Evolutionary conservation across 2,797 vertebrate species (phyloP).

Genomic region (Acrossocheilus fasciatus): DNA sequence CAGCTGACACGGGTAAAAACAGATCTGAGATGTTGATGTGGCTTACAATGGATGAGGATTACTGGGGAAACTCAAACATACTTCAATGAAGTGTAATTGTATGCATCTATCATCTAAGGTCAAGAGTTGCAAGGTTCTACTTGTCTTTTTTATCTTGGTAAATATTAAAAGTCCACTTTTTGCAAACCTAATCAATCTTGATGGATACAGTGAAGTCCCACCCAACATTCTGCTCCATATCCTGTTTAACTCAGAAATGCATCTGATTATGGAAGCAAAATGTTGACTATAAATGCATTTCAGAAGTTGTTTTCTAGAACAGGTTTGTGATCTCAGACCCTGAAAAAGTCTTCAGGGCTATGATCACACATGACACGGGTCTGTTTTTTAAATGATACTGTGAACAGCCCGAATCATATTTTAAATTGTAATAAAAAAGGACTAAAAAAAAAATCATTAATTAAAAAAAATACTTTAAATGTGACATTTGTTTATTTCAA

Average conservation of each 20-base stretch:
- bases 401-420: not conserved
- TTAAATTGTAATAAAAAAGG: not conserved
- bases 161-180: not conserved
- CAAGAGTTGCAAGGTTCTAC: not conserved
- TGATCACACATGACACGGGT: not conserved
- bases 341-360: not conserved
- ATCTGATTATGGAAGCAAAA: not conserved
- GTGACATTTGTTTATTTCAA: not conserved
- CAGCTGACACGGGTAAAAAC: not conserved
- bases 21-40: constrained; percentile 5
- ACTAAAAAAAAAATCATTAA: not conserved
- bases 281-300: not conserved
- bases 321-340: not conserved
- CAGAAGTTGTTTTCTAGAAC: not conserved
- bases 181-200: not conserved
- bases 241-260: not conserved
- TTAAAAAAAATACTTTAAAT: not conserved
- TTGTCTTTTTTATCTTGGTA: not conserved
- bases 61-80: constrained; percentile 28
- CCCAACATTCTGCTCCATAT: not conserved
- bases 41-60: not conserved
- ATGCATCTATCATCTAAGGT: not conserved
- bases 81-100: not conserved
- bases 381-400: not conserved
- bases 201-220: not conserved